Base-by-base conservation (phyloP, 2,888 invertebrate species). In the Acanthoscelides obtectus region DNA sequence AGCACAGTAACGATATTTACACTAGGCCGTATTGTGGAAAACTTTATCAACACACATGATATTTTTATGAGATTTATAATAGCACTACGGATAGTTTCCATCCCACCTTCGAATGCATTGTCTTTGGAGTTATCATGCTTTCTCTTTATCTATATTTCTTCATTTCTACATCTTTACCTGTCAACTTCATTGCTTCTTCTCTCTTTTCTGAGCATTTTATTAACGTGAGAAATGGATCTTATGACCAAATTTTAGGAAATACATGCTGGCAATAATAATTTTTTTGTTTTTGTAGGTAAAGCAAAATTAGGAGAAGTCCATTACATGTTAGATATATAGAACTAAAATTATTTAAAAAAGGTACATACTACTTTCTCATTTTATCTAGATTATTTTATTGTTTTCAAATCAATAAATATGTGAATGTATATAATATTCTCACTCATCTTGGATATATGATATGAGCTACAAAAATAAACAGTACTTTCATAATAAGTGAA, bases 261-360 rank as follows among this genome's bases (percentile, higher is more conserved):
- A 12, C 17, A 12, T 45, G 45, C 8, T 45, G 45, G 45, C 45
- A 12, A 45, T 45, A 45, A 66, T 20, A 22, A 65, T 20, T 65
- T 22, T 66, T 66, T 21, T 66, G 6, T 66, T 66, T 66, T 66
- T 66, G 66, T 66, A 66, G 66, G 66, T 66, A 66, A 66, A 22
- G 22, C 66, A 66, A 66, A 66, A 66, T 66, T 66, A 66, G 66
- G 66, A 22, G 66, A 66, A 66, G 66, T 66, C 66, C 66, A 66
- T 66, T 66, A 66, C 66, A 66, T 66, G 66, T 66, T 66, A 66
- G 66, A 66, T 66, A 66, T 66, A 66, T 66, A 66, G 66, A 66
- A 66, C 20, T 66, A 66, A 66, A 66, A n/a, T 66, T n/a, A 8
- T 21, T 20, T 8, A 66, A 64, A 64, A 66, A 66, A 66, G 66